phyloP scores from a whole-genome alignment of 2,113 vertebrate genomes.

The Lagenorhynchus albirostris region DNA sequence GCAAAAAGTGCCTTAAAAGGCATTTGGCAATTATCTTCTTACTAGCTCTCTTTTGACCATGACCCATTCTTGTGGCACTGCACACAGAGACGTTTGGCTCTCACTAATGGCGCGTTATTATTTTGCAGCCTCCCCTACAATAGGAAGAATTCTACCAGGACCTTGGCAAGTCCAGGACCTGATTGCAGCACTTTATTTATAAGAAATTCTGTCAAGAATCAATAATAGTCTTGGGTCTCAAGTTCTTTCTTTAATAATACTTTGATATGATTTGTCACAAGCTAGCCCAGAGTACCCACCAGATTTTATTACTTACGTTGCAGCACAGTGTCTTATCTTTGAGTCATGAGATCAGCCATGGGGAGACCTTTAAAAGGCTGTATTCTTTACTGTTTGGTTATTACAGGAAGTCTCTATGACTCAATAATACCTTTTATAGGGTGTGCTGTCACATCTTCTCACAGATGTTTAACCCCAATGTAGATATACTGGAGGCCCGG shows the following conservation, averaged over 20 bases:
- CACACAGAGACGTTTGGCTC: constrained; percentile 78
- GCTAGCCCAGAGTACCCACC: constrained; percentile 88
- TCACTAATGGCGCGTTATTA: constrained; percentile 84
- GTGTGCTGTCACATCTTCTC: constrained; percentile 88
- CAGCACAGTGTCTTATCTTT: constrained; percentile 91
- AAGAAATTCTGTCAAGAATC: constrained; percentile 95
- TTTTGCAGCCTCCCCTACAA: constrained; percentile 85
- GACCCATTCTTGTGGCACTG: constrained; percentile 79
- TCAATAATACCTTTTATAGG: constrained; percentile 90
- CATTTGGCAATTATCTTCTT: constrained; percentile 78
- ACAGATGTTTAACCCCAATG: constrained; percentile 88
- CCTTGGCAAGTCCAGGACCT: constrained; percentile 85
- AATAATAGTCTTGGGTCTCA: constrained; percentile 92
- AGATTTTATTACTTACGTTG: constrained; percentile 94
- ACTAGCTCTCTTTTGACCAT: constrained; percentile 81
- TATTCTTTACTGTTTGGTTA: constrained; percentile 92
- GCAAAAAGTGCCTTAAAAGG: constrained; percentile 61
- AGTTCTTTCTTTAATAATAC: constrained; percentile 96
- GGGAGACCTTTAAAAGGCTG: constrained; percentile 90
- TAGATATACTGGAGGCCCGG: constrained; percentile 85
- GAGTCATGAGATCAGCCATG: constrained; percentile 91
- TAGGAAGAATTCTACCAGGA: constrained; percentile 88
- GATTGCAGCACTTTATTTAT: constrained; percentile 93
- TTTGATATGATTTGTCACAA: constrained; percentile 96
- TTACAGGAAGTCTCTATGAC: constrained; percentile 91